These are phyloP conservation scores for Scleropages formosus DNA, from an alignment of 2,797 vertebrate species.

Conservation along the genomic window DNA sequence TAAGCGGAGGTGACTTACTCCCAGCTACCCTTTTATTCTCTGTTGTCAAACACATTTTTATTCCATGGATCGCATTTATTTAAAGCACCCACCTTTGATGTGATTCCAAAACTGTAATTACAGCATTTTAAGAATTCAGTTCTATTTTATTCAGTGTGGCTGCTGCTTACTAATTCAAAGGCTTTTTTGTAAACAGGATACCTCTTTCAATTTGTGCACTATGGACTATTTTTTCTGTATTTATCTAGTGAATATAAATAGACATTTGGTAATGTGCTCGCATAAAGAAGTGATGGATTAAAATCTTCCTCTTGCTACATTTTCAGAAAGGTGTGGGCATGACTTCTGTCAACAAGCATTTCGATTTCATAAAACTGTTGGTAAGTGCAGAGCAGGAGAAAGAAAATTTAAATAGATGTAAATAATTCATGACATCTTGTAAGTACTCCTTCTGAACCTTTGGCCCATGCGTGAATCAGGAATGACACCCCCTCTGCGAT, in stretches of 20 bases:
- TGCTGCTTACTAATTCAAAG: slow-evolving; percentile 15
- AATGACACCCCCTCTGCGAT: no score
- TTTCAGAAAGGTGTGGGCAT: not conserved
- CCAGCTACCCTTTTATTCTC: slow-evolving; percentile 29
- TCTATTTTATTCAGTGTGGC: slow-evolving; percentile 13
- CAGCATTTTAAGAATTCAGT: slow-evolving; percentile 26
- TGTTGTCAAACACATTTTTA: slow-evolving; percentile 32
- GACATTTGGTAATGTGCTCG: slow-evolving; percentile 17
- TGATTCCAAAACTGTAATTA: slow-evolving; percentile 37
- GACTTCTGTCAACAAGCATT: no score
- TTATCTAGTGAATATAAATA: slow-evolving; percentile 23
- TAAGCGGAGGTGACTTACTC: slow-evolving; percentile 38
- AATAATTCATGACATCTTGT: no score
- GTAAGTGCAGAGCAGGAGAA: no score
- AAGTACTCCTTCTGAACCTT: no score
- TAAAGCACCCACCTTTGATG: slow-evolving; percentile 34
- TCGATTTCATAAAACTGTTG: no score
- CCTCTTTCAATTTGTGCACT: slow-evolving; percentile 24
- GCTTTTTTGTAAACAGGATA: slow-evolving; percentile 26
- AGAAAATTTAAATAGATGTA: no score
- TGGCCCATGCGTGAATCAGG: no score
- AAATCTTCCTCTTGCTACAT: slow-evolving; percentile 8
- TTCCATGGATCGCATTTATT: slow-evolving; percentile 34
- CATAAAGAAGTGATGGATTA: slow-evolving; percentile 12
- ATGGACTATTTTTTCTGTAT: slow-evolving; percentile 13